A percentile compares a stretch with the other conserved stretches of the same genome.
Evolutionary conservation across 37 sponge, comb jelly and placozoan species (phyloP).

Genomic region (Ephydatia muelleri): DNA sequence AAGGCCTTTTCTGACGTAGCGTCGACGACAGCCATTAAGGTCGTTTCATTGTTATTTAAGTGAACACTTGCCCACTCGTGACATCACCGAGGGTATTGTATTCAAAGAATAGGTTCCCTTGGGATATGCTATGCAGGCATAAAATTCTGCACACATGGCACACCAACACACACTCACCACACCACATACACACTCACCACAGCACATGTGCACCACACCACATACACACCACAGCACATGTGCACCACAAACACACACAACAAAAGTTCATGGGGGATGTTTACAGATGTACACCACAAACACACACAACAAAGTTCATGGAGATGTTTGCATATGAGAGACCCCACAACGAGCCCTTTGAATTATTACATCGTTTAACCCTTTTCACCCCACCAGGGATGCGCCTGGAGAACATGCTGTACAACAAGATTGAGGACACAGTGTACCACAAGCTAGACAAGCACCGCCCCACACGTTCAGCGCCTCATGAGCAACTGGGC

Average conservation of each 20-base stretch:
- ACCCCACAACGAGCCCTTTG: background rate
- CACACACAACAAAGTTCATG: background rate
- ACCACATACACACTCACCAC: too few species aligned
- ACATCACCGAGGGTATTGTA: too few species aligned
- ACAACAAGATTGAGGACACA: conserved; percentile 29
- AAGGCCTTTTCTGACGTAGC: background rate
- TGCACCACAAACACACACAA: too few species aligned
- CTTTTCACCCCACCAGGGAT: conserved; percentile 23
- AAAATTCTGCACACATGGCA: too few species aligned
- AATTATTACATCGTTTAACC: background rate
- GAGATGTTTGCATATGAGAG: background rate
- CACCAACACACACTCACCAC: too few species aligned
- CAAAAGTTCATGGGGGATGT: too few species aligned
- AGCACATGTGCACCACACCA: too few species aligned
- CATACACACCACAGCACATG: background rate
- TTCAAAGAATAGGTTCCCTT: too few species aligned
- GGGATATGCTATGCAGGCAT: too few species aligned
- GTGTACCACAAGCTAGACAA: conserved; percentile 48
- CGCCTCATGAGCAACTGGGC: conserved; percentile 39
- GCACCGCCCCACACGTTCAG: conserved; percentile 24
- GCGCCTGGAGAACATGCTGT: conserved; percentile 52
- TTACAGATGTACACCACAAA: too few species aligned
- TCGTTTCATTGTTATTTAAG: too few species aligned
- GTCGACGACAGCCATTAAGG: background rate
- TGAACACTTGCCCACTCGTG: too few species aligned